Evolutionary conservation across 2,113 vertebrate genomes (phyloP), one percentile per base, ranked within the genome.

Genomic region (Sorex araneus): DNA sequence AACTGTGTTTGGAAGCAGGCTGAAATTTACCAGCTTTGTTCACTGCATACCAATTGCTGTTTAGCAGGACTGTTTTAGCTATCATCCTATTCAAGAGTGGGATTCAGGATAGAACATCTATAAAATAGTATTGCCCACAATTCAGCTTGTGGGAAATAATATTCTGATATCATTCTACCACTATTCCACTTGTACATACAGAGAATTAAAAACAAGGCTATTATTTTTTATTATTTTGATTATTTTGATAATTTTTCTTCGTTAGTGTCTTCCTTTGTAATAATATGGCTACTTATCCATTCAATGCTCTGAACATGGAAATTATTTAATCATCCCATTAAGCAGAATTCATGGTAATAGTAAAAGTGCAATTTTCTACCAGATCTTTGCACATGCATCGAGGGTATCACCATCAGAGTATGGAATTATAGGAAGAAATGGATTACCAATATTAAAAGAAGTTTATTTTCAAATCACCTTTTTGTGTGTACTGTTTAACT

Each of bases 321-420:
- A 63, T 76, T 74, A 82, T 50, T 32, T n/a, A 69, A 32, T 27
- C 28, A 32, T n/a, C 10, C 64, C 67, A n/a, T 5, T 69, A 69
- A 67, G 66, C 30, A n/a, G 11, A 67, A 67, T 13, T 30, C 25
- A 78, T 40, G 15, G 1, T 40, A 15, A 45, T 4, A 2, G 1
- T 21, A 70, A 60, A 21, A 13, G 40, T 6, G 67, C 27, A 34
- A 9, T 87, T 94, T 6, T 80, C 25, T 47, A n/a, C 8, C 16
- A 45, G 10, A 32, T 66, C 15, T 1, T 36, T 43, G 2, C 3
- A 79, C 1, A 30, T 1, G 0, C 1, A 50, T 67, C 43, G 2
- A 66, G 7, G 2, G 10, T 13, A 92, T 6, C 0, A 0, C 27
- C 0, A 25, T 27, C 30, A 78, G 0, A 0, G 0, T 28, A 16